These are phyloP conservation scores for Aselliscus stoliczkanus DNA, from an alignment of 2,797 vertebrate species.

Conservation along the genomic window DNA sequence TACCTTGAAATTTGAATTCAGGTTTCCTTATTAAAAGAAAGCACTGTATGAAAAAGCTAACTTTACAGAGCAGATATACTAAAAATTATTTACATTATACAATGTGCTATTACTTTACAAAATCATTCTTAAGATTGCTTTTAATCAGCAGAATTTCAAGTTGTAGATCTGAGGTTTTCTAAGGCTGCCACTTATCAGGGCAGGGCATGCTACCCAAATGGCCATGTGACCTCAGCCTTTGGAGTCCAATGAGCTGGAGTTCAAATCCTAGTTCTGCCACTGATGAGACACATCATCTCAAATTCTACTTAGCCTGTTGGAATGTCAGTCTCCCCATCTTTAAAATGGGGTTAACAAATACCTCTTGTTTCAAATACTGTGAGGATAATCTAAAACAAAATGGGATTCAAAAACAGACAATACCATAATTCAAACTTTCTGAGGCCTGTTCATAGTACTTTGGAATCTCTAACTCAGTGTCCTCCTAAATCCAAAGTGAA, in stretches of 20 bases:
- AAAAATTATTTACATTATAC: conserved; percentile 8
- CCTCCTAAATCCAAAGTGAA: background rate
- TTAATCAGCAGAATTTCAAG: background rate
- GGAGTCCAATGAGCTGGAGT: background rate
- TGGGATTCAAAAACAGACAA: background rate
- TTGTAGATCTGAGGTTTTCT: background rate
- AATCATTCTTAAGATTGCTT: conserved; percentile 20
- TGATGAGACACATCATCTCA: background rate
- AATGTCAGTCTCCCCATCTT: background rate
- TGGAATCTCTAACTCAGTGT: background rate
- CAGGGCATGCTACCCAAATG: background rate
- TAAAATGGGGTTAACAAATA: background rate
- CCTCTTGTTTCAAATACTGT: background rate
- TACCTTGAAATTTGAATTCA: conserved; percentile 23
- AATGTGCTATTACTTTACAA: background rate
- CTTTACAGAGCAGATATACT: background rate
- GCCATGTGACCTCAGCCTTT: background rate
- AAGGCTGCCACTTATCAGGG: background rate
- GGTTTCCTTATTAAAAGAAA: background rate
- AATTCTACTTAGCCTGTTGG: background rate
- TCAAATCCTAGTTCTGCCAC: background rate
- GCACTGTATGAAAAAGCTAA: background rate
- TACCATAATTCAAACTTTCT: background rate
- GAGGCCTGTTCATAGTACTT: background rate
- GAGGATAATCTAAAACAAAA: background rate